Conservation (phyloP, 2,113 vertebrate genomes). For the Campylorhamphus procurvoides region DNA sequence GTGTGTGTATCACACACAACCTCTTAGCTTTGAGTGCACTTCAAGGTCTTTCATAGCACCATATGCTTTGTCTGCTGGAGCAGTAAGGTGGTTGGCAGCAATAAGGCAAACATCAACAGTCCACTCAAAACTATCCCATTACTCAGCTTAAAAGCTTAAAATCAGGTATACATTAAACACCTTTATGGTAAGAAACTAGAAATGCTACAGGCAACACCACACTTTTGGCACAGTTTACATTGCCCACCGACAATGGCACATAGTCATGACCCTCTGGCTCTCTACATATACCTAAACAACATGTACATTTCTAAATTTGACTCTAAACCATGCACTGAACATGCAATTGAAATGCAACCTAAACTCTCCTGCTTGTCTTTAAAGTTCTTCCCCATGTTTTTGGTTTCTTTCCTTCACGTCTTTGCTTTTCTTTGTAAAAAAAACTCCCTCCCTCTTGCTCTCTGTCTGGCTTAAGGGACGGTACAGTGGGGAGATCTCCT, state of each 20-base stretch:
- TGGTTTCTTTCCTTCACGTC: neutral
- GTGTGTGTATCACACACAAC: neutral
- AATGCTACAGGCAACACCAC: neutral
- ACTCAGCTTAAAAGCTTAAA: neutral
- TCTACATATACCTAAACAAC: neutral
- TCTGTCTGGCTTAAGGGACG: neutral
- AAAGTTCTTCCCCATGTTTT: neutral
- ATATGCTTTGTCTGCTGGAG: neutral
- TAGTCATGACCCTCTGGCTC: neutral
- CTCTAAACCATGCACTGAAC: neutral
- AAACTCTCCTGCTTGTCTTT: neutral
- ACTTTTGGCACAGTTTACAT: neutral
- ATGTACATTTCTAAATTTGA: neutral
- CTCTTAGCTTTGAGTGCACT: neutral
- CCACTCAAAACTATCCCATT: neutral
- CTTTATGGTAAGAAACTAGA: neutral
- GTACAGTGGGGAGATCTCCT: neutral
- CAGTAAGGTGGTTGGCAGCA: neutral
- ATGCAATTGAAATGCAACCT: neutral
- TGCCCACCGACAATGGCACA: accelerated
- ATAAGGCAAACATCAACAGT: neutral
- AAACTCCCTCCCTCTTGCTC: neutral
- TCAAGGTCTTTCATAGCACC: neutral
- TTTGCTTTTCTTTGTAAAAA: neutral
- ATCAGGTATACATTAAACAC: neutral